Percentiles rank a stretch among this genome's conserved stretches.
Conservation (phyloP, 2,797 vertebrate species). For the Neomorphus geoffroyi region DNA sequence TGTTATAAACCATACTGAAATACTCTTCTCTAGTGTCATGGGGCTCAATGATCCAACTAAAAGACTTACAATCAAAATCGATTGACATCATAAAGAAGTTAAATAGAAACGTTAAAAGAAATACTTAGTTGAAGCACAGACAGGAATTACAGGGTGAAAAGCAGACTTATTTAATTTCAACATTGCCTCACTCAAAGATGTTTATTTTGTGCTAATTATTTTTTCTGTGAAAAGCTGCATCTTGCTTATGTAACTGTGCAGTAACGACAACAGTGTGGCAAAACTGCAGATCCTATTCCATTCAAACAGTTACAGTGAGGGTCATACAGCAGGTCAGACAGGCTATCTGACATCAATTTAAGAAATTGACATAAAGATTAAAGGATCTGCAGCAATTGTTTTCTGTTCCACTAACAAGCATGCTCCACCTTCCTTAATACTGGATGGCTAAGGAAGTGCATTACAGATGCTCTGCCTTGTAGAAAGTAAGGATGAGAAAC, state of each 20-base stretch:
- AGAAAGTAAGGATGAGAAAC: background rate
- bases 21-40: background rate
- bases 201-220: background rate
- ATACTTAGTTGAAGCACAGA: slow-evolving; percentile 3
- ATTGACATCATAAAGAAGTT: background rate
- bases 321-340: background rate
- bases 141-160: background rate
- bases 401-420: background rate
- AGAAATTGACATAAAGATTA: background rate
- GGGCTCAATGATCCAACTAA: background rate
- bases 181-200: background rate
- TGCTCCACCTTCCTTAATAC: background rate
- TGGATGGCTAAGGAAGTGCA: background rate
- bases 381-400: background rate
- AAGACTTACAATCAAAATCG: slow-evolving; percentile 47
- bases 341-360: background rate
- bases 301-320: background rate
- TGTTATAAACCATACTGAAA: slow-evolving; percentile 21
- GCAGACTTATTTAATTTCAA: background rate
- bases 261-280: background rate
- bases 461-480: background rate
- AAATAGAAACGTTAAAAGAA: slow-evolving; percentile 13
- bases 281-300: background rate
- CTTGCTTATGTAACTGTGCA: background rate
- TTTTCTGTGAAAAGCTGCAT: background rate